Base-by-base conservation (phyloP, 1,140 invertebrate genomes). In the Ostrea edulis region DNA sequence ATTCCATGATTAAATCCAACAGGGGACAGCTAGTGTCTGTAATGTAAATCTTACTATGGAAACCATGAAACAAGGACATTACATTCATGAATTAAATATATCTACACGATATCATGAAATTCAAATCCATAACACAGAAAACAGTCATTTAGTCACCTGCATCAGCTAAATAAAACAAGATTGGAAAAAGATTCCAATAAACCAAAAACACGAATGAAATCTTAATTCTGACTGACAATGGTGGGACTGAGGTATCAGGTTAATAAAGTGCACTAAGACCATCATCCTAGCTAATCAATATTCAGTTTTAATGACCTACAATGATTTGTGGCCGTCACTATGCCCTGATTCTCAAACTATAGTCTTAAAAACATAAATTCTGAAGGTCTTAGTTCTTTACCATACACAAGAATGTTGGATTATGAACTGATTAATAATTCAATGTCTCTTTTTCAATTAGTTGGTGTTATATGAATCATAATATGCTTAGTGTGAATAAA, bases 311-410 rank as follows among this genome's bases (percentile, higher is more conserved):
- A 77, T 11, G 25, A 77, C 29, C 35, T 22, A 35, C 35, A 29
- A 1, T 44, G 35, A 44, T 44, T 44, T 44, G 5, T 44, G 12
- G 14, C 22, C 4, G 25, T 35, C 68, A 9, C 20, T 22, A 25
- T 29, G 22, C 29, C 29, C 2, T 77, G 12, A 29, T 77, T 77
- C 14, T 77, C 68, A 22, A 35, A 77, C 29, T 29, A 77, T 77
- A 25, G 29, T 29, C 12, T 29, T 44, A 5, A 44, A 44, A 44
- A 44, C 35, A 44, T 44, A 44, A 44, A 44, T 44, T 44, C 35
- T 44, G 35, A 25, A 77, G 68, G 29, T 77, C 25, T 77, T 77
- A 29, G 68, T 77, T 77, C 68, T 77, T 29, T 62, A 62, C 55
- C 55, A 62, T 62, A 62, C 20, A n/a, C 55, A 62, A 62, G 55